A percentile compares a stretch with the other conserved stretches of the same genome.
These are phyloP conservation scores for Isurus oxyrinchus DNA, from an alignment of 2,113 vertebrate species.

Conservation along the genomic window DNA sequence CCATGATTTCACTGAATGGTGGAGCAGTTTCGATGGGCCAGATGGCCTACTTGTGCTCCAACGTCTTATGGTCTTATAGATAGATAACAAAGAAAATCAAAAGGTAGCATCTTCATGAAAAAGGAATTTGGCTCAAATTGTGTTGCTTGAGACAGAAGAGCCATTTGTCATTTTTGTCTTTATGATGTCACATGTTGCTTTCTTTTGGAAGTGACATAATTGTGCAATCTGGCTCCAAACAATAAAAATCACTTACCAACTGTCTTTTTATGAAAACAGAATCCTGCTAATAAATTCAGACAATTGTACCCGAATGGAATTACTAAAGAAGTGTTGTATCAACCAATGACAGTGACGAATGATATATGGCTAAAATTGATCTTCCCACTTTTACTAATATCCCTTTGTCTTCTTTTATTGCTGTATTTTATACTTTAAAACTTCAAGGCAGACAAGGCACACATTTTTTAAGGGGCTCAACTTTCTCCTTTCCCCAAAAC, in stretches of 20 bases:
- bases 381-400: not conserved
- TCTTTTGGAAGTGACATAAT: not conserved
- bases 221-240: not conserved
- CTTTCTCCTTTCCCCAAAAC: not conserved
- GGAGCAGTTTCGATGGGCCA: too few species aligned
- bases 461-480: not conserved
- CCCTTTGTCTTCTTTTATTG: not conserved
- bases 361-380: not conserved
- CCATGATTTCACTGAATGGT: too few species aligned
- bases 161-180: too few species aligned
- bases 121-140: too few species aligned
- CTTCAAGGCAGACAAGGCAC: not conserved
- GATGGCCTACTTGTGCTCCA: too few species aligned
- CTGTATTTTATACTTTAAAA: not conserved
- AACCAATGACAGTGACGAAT: not conserved
- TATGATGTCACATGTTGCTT: not conserved
- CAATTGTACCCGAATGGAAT: not conserved
- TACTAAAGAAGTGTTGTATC: not conserved
- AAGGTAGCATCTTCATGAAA: too few species aligned
- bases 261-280: not conserved
- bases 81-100: too few species aligned
- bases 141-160: too few species aligned
- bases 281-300: not conserved
- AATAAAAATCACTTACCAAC: too few species aligned
- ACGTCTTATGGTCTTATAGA: too few species aligned